Evolutionary conservation across 2,797 vertebrate species (phyloP).

Genomic region (Podarcis siculus): DNA sequence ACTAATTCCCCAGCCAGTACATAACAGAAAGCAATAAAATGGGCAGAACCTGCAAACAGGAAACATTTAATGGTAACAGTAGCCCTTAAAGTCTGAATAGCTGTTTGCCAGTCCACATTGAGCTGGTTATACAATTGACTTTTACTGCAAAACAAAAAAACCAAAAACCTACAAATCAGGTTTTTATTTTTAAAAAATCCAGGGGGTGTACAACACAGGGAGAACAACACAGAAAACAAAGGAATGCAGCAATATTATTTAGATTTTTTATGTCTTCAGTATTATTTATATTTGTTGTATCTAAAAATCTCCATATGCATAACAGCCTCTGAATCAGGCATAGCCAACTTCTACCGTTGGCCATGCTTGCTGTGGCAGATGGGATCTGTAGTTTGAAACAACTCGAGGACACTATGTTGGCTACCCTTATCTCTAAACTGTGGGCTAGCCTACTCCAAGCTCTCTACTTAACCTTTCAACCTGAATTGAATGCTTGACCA

Average conservation of each 20-base stretch:
- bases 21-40: slow-evolving; percentile 1
- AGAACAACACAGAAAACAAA: neutral
- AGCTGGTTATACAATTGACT: neutral
- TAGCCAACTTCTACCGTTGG: neutral
- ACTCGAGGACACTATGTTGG: too few relatives aligned
- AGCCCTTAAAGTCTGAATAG: neutral
- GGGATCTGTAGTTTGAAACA: too few relatives aligned
- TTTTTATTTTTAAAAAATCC: neutral
- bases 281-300: neutral
- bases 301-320: neutral
- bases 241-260: neutral
- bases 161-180: neutral
- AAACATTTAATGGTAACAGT: neutral
- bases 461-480: neutral
- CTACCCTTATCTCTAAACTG: neutral
- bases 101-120: neutral
- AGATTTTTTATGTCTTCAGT: neutral
- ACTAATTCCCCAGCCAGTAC: neutral
- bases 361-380: neutral
- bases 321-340: too few relatives aligned
- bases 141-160: neutral
- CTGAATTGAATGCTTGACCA: neutral
- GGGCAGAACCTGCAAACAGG: neutral
- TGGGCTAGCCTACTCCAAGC: neutral
- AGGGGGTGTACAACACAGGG: too few relatives aligned